Evolutionary conservation across 2,797 vertebrate species (phyloP).

Genomic region (Rhinatrema bivittatum): DNA sequence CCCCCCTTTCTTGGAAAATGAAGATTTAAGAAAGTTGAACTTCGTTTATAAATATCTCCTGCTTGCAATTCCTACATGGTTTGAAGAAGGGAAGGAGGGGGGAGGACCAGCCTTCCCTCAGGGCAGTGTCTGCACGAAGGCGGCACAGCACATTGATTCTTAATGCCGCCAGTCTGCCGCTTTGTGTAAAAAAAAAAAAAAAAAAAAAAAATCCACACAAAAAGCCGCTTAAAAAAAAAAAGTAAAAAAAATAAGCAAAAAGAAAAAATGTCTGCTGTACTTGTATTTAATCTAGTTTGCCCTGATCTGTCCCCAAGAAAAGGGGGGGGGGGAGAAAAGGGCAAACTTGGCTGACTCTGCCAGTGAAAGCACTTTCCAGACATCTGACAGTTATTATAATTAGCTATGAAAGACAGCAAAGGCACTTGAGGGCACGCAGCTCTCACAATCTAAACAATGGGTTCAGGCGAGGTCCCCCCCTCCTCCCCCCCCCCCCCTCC

Average conservation of each 20-base stretch:
- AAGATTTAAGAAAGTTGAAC: not conserved
- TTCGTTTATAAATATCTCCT: slow-evolving; percentile 9
- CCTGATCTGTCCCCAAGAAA: slow-evolving; percentile 43
- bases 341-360: slow-evolving; percentile 72
- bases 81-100: slow-evolving; percentile 4
- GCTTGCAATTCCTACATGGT: slow-evolving; percentile 20
- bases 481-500: no score
- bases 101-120: slow-evolving; percentile 17
- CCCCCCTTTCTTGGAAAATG: not conserved
- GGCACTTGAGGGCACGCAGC: slow-evolving; percentile 51
- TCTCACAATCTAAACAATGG: slow-evolving; percentile 53
- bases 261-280: slow-evolving; percentile 32
- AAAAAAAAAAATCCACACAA: no score
- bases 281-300: slow-evolving; percentile 43
- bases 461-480: slow-evolving; percentile 48
- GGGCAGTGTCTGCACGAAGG: slow-evolving; percentile 32
- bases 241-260: slow-evolving; percentile 46
- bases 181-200: slow-evolving; percentile 60
- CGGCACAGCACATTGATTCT: slow-evolving; percentile 35
- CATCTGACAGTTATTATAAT: slow-evolving; percentile 79
- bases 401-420: slow-evolving; percentile 48
- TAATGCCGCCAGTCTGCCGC: slow-evolving; percentile 35
- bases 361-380: slow-evolving; percentile 59
- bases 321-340: no score
- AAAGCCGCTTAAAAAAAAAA: no score